A percentile compares a stretch with the other conserved stretches of the same genome.
Conservation (phyloP, 2,888 invertebrate genomes). For the Icerya purchasi region DNA sequence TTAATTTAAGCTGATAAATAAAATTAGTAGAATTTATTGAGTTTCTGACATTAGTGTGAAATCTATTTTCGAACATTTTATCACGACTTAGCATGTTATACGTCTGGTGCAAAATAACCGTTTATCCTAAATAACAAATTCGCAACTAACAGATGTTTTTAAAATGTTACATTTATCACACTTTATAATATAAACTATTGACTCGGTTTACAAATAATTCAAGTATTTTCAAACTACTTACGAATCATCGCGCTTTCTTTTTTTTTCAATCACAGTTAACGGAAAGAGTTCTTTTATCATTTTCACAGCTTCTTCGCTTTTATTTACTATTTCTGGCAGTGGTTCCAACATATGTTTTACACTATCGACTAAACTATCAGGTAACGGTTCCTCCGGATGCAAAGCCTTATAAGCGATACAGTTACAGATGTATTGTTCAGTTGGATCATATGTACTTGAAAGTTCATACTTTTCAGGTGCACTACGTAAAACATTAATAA, state of each 20-base stretch:
- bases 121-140: too few relatives aligned
- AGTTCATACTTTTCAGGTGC: slow-evolving; percentile 8
- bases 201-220: too few relatives aligned
- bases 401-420: slow-evolving; percentile 6
- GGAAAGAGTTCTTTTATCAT: slow-evolving; percentile 6
- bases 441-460: slow-evolving; percentile 7
- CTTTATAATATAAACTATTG: too few relatives aligned
- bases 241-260: background rate
- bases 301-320: background rate
- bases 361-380: background rate
- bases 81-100: too few relatives aligned
- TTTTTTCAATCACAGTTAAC: background rate
- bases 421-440: slow-evolving; percentile 1
- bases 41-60: too few relatives aligned
- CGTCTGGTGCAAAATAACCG: too few relatives aligned
- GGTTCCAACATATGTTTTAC: background rate
- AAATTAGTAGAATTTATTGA: too few relatives aligned
- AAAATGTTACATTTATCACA: too few relatives aligned
- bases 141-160: too few relatives aligned
- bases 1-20: too few relatives aligned
- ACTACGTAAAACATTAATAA: too few relatives aligned
- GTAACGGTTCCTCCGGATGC: background rate
- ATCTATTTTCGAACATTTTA: too few relatives aligned
- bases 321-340: slow-evolving; percentile 1
- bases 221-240: background rate